Evolutionary conservation across 2,888 invertebrate genomes (phyloP), one percentile per base, ranked within the genome.

Genomic region (Diarsia brunnea): DNA sequence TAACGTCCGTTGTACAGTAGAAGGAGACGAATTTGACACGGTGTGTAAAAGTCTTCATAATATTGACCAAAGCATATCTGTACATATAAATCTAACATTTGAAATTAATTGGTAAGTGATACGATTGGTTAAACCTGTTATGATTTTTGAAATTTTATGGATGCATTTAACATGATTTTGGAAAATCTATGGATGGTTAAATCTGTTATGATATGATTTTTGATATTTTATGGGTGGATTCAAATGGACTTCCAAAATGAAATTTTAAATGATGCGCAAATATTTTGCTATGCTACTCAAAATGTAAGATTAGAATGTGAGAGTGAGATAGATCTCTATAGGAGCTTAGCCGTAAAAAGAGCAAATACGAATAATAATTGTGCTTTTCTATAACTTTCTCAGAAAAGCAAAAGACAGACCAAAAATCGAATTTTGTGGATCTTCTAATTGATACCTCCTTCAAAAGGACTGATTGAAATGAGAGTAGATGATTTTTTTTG

Each of bases 21-120:
- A 61, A 24, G 45, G 21, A 10, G 7, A 24, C 4, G 10, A 45
- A 66, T 14, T 79, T 63, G 63, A 43, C 65, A 70, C 5, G 45
- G 14, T 58, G 70, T 67, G 53, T 55, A 19, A 38, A 68, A n/a
- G n/a, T 81, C 61, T 75, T 72, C 75, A 65, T 69, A 72, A 63
- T 75, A 75, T 74, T 80, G 65, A 82, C 86, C 74, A 86, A 86
- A 87, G 84, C 78, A 85, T 81, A 86, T 87, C 83, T 73, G 0
- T 75, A 69, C 43, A 71, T 27, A 31, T 49, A 5, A 70, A 31
- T 67, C 58, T 38, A 65, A 16, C 47, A 69, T 65, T 72, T 73
- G 66, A 69, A 73, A 78, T 85, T 61, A 61, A 72, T 75, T 70
- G 24, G 38, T 24, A 38, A 75, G 66, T 4, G 19, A 64, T 69